Percentiles rank a stretch among this genome's conserved stretches.
These are phyloP conservation scores for Leuciscus waleckii DNA, from an alignment of 2,797 vertebrate genomes.

Conservation along the genomic window DNA sequence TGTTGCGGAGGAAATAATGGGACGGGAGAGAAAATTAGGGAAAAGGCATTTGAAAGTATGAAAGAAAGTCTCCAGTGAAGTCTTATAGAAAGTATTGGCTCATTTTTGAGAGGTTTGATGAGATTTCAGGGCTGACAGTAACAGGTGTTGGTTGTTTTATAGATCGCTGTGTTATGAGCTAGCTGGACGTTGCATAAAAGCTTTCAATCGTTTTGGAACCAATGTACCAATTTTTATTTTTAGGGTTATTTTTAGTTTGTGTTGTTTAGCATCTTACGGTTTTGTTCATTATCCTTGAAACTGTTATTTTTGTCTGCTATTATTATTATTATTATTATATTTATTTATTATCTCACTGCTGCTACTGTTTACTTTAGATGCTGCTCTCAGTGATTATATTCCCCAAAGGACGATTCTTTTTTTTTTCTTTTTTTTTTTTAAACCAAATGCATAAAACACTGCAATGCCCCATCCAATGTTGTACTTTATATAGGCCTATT, in stretches of 20 bases:
- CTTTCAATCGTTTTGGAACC: slow-evolving; percentile 72
- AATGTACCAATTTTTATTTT: slow-evolving; percentile 58
- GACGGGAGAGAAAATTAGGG: slow-evolving; percentile 36
- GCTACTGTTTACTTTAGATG: slow-evolving; percentile 79
- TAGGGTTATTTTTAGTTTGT: slow-evolving; percentile 54
- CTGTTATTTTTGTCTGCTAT: slow-evolving; percentile 64
- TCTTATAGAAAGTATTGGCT: slow-evolving; percentile 18
- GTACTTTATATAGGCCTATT: too few species aligned
- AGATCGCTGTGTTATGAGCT: slow-evolving; percentile 28
- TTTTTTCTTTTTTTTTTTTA: slow-evolving; percentile 55
- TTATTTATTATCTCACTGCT: slow-evolving; percentile 82
- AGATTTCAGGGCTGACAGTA: slow-evolving; percentile 33
- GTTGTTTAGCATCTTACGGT: slow-evolving; percentile 64
- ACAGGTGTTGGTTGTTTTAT: slow-evolving; percentile 13
- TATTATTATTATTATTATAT: slow-evolving; percentile 55
- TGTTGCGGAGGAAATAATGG: neutral
- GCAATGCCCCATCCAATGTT: too few species aligned
- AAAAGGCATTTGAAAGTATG: slow-evolving; percentile 24
- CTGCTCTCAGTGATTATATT: slow-evolving; percentile 75
- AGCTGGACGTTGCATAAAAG: slow-evolving; percentile 69
- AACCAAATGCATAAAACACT: slow-evolving; percentile 80
- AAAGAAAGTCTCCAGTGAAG: slow-evolving; percentile 33
- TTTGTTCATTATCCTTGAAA: slow-evolving; percentile 53
- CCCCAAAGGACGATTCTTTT: slow-evolving; percentile 78
- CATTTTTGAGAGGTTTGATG: slow-evolving; percentile 21